Evolutionary conservation across 2,888 invertebrate species (phyloP).

Genomic region (Hypolimnas misippus): DNA sequence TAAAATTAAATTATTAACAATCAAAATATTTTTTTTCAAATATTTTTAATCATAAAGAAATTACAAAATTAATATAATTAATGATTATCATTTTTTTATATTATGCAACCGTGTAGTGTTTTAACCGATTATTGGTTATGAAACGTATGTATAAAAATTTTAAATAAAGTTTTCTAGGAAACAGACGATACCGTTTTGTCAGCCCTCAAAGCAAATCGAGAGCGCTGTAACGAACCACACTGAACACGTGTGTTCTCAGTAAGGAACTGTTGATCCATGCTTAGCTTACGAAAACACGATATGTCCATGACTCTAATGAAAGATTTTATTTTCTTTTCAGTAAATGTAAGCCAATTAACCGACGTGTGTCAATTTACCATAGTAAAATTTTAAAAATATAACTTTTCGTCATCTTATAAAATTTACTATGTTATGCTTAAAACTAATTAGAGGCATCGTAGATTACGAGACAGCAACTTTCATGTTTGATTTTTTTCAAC

Average conservation of each 20-base stretch:
- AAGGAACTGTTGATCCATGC: slow-evolving; percentile 48
- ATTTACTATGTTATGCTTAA: too few species aligned
- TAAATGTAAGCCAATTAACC: not conserved
- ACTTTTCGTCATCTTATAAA: too few species aligned
- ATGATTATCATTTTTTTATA: too few species aligned
- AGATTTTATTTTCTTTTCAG: not conserved
- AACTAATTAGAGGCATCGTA: too few species aligned
- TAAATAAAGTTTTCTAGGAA: not conserved
- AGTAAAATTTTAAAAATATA: not conserved
- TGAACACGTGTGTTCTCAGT: slow-evolving; percentile 48
- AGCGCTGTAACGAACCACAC: slow-evolving; percentile 68
- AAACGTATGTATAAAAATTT: not conserved
- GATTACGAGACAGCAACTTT: too few species aligned
- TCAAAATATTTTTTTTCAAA: too few species aligned
- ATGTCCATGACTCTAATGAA: slow-evolving; percentile 20
- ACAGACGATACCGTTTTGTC: not conserved
- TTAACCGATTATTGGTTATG: too few species aligned
- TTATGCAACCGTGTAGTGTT: too few species aligned
- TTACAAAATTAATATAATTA: too few species aligned
- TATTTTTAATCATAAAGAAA: too few species aligned
- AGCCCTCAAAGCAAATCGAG: slow-evolving; percentile 48
- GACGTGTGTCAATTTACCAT: not conserved
- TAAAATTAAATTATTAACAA: not conserved
- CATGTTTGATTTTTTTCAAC: too few species aligned
- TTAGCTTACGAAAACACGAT: slow-evolving; percentile 44